A percentile compares a stretch with the other conserved stretches of the same genome.
Conservation (phyloP, 2,888 invertebrate genomes). For the Platycheirus rosarum region DNA sequence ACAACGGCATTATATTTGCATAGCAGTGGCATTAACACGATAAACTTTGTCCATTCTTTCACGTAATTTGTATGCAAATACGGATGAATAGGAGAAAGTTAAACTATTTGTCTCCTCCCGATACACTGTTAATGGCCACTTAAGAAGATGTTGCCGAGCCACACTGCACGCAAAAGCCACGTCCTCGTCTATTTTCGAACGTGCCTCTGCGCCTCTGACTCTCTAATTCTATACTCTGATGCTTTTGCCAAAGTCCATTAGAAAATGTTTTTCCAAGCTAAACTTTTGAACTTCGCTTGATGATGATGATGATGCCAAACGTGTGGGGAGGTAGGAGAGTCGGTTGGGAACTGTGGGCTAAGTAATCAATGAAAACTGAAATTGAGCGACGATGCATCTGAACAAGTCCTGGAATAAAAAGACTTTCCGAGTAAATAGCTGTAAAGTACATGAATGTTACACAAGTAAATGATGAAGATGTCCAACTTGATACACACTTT, state of each 20-base stretch:
- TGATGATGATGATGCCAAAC: conserved; percentile 21
- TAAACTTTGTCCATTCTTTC: conserved; percentile 74
- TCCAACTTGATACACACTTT: too few species aligned
- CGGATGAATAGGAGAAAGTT: conserved; percentile 73
- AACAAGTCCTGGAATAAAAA: conserved; percentile 30
- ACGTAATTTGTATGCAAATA: conserved; percentile 75
- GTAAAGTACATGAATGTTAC: conserved; percentile 23
- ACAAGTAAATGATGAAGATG: conserved; percentile 14
- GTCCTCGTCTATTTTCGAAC: conserved; percentile 57
- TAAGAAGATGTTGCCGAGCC: conserved; percentile 70
- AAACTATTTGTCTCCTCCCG: conserved; percentile 74
- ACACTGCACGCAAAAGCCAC: conserved; percentile 71
- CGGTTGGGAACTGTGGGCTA: neutral
- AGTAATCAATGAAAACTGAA: conserved; percentile 42
- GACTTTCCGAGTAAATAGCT: conserved; percentile 14
- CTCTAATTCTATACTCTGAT: conserved; percentile 10
- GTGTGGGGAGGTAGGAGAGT: neutral
- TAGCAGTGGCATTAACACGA: conserved; percentile 73
- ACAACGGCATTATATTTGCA: conserved; percentile 68
- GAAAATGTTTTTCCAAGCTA: conserved; percentile 62
- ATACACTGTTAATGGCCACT: conserved; percentile 74
- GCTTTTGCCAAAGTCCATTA: conserved; percentile 67
- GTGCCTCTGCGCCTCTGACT: conserved; percentile 22
- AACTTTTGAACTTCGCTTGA: conserved; percentile 67
- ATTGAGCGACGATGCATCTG: conserved; percentile 32